A percentile compares a stretch with the other conserved stretches of the same genome.
Conservation (phyloP, 2,797 vertebrate species). For the Hephaestus fuliginosus region DNA sequence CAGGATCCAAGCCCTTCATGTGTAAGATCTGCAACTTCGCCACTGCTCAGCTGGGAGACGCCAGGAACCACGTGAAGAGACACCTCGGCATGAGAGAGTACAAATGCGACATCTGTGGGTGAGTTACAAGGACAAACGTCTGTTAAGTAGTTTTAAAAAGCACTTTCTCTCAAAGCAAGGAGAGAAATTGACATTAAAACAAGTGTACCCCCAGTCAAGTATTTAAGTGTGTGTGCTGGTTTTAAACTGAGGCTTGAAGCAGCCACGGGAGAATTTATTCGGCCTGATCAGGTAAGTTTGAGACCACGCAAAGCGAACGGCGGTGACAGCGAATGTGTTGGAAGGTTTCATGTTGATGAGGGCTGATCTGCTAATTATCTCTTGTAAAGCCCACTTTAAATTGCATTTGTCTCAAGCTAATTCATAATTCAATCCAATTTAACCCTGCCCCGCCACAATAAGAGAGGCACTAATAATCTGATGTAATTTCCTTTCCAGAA, state of each 20-base stretch:
- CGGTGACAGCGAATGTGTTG: not conserved
- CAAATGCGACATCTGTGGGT: slow-evolving; percentile 99
- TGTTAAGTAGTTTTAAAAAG: slow-evolving; percentile 18
- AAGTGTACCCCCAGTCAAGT: not conserved
- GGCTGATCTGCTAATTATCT: slow-evolving; percentile 43
- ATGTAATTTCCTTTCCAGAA: not conserved
- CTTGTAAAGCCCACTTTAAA: slow-evolving; percentile 39
- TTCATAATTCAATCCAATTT: slow-evolving; percentile 47
- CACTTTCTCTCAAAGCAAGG: slow-evolving; percentile 36
- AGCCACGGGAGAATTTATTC: not conserved
- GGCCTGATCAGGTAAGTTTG: not conserved
- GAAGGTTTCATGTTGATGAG: slow-evolving; percentile 14
- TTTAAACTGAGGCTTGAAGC: not conserved
- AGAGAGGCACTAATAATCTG: slow-evolving; percentile 10
- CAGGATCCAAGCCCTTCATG: slow-evolving; percentile 99
- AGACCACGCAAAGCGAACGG: not conserved
- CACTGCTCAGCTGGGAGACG: slow-evolving; percentile 98
- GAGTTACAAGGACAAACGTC: slow-evolving; percentile 83
- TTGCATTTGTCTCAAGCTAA: slow-evolving; percentile 55
- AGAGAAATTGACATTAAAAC: not conserved
- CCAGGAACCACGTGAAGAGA: slow-evolving; percentile 98
- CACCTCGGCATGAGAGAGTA: slow-evolving; percentile 99
- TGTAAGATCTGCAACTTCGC: slow-evolving; percentile 99
- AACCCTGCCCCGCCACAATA: slow-evolving; percentile 39
- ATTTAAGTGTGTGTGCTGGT: not conserved